Conservation (phyloP, 2,113 vertebrate genomes). For the Donacobius atricapilla region DNA sequence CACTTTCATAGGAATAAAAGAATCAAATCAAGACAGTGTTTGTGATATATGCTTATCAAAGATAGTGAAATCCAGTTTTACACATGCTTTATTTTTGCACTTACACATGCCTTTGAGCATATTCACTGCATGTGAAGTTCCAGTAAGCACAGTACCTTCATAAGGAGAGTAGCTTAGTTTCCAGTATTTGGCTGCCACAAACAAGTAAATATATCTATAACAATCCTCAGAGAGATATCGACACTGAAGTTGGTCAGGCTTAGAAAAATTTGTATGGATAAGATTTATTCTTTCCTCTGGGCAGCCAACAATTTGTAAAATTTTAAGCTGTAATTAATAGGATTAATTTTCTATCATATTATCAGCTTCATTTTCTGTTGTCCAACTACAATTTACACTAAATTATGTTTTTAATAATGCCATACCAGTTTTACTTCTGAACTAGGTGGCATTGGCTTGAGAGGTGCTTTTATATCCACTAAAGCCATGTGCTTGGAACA, state of each 20-base stretch:
- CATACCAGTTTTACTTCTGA: neutral
- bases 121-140: neutral
- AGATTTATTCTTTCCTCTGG: neutral
- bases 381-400: neutral
- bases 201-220: neutral
- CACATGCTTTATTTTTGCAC: neutral
- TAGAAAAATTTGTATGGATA: neutral
- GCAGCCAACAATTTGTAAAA: neutral
- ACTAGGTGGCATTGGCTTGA: neutral
- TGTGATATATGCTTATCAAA: neutral
- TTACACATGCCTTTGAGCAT: neutral
- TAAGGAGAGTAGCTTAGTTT: neutral
- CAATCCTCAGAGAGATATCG: neutral
- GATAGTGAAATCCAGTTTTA: neutral
- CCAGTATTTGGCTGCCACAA: neutral
- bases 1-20: neutral
- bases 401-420: neutral
- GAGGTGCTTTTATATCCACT: conserved; percentile 9
- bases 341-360: neutral
- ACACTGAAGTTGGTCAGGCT: neutral
- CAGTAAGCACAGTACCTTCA: neutral
- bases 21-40: neutral
- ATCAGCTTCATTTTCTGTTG: neutral
- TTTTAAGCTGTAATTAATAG: neutral
- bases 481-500: conserved; percentile 10